Evolutionary conservation across 1,140 invertebrate species (phyloP).

Genomic region (Littorina saxatilis): DNA sequence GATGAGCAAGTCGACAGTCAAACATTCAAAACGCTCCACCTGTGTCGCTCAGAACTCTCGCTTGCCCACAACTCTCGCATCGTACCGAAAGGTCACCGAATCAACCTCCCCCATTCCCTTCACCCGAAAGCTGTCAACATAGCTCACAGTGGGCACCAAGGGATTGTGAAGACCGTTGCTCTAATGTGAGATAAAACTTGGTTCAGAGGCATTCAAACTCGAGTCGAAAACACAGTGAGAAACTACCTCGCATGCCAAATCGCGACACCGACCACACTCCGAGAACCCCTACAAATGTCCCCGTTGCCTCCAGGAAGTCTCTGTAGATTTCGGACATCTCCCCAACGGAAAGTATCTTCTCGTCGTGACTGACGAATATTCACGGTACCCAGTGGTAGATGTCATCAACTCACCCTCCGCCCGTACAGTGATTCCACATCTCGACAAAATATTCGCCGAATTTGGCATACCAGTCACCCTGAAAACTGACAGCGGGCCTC

Average conservation of each 20-base stretch:
- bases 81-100: slow-evolving; percentile 28
- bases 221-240: slow-evolving; percentile 36
- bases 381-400: slow-evolving; percentile 45
- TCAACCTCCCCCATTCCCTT: slow-evolving; percentile 36
- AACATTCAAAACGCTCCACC: not conserved
- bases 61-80: slow-evolving; percentile 13
- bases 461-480: slow-evolving; percentile 4
- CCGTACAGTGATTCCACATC: not conserved
- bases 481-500: slow-evolving; percentile 10
- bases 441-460: slow-evolving; percentile 17
- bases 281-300: slow-evolving; percentile 53
- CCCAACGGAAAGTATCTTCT: slow-evolving; percentile 51
- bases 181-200: slow-evolving; percentile 42
- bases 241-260: slow-evolving; percentile 43
- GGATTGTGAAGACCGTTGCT: slow-evolving; percentile 39
- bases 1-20: not conserved
- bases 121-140: slow-evolving; percentile 34
- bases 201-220: slow-evolving; percentile 44
- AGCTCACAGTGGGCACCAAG: slow-evolving; percentile 49
- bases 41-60: no score
- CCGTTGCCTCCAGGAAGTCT: slow-evolving; percentile 42
- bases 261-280: not conserved
- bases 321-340: slow-evolving; percentile 46
- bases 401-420: not conserved
- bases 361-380: slow-evolving; percentile 55